Evolutionary conservation across 1,140 invertebrate genomes (phyloP).

Genomic region (Oncopodura yosiiana): DNA sequence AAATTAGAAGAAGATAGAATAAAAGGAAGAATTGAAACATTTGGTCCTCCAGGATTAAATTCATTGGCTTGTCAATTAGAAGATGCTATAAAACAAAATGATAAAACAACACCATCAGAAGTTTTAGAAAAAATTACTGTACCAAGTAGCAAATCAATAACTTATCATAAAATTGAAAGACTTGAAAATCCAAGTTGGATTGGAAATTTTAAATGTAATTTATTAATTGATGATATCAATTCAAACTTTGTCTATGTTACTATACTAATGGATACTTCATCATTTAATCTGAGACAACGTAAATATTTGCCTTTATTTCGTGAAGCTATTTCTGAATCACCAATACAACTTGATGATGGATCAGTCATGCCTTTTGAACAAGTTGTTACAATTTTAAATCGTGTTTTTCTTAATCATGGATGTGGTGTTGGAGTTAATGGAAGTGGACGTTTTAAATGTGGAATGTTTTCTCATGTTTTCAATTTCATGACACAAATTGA

Average conservation of each 20-base stretch:
- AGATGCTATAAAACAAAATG: constrained; percentile 65
- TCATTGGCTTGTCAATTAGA: constrained; percentile 52
- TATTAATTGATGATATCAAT: constrained; percentile 66
- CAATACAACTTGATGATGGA: constrained; percentile 48
- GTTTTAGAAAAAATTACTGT: constrained; percentile 59
- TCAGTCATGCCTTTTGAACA: constrained; percentile 56
- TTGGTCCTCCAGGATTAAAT: constrained; percentile 59
- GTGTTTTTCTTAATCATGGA: constrained; percentile 55
- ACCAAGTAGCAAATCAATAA: constrained; percentile 55
- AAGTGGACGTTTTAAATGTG: constrained; percentile 49
- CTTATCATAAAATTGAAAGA: constrained; percentile 56
- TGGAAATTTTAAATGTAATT: constrained; percentile 41
- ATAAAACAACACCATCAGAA: constrained; percentile 55
- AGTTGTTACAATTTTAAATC: constrained; percentile 62
- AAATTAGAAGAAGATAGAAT: constrained; percentile 57
- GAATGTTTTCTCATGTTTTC: constrained; percentile 51
- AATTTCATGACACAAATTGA: constrained; percentile 55
- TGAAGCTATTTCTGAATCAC: constrained; percentile 59
- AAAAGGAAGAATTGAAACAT: constrained; percentile 49
- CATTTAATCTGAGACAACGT: constrained; percentile 49
- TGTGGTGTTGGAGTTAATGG: constrained; percentile 52
- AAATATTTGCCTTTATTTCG: constrained; percentile 63
- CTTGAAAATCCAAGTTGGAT: constrained; percentile 39
- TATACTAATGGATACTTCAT: constrained; percentile 59
- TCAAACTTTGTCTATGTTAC: constrained; percentile 76